These are phyloP conservation scores for Limosa lapponica DNA, from an alignment of 2,797 vertebrate species.

Conservation along the genomic window DNA sequence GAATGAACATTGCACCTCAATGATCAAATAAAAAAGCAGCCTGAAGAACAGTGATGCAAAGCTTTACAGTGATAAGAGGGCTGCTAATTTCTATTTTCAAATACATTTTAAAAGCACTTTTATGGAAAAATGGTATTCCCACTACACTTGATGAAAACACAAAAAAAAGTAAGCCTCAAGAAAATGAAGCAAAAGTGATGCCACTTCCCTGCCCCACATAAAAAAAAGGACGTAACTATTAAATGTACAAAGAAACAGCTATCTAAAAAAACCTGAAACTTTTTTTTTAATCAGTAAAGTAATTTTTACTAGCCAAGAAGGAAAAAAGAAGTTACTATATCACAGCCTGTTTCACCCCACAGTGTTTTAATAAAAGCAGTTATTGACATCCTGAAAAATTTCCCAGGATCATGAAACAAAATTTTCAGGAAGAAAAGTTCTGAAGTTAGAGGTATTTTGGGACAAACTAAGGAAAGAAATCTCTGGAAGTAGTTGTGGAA, in stretches of 20 bases:
- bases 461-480: not conserved
- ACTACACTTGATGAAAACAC: not conserved
- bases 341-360: not conserved
- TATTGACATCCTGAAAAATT: not conserved
- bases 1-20: not conserved
- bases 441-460: not conserved
- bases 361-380: not conserved
- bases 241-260: not conserved
- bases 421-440: not conserved
- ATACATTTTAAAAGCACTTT: not conserved
- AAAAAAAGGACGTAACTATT: not conserved
- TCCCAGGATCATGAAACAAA: not conserved
- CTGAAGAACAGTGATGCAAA: not conserved
- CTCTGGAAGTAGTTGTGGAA: not conserved
- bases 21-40: not conserved
- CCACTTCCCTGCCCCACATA: not conserved
- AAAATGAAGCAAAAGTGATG: not conserved
- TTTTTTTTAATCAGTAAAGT: not conserved
- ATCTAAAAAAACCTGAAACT: accelerated
- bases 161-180: not conserved
- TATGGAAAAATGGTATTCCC: not conserved
- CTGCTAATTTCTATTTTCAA: not conserved
- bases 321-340: not conserved
- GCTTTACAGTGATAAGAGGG: not conserved
- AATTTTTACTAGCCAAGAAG: not conserved